These are phyloP conservation scores for Brachionichthys hirsutus DNA, from an alignment of 2,113 vertebrate genomes.

Conservation along the genomic window DNA sequence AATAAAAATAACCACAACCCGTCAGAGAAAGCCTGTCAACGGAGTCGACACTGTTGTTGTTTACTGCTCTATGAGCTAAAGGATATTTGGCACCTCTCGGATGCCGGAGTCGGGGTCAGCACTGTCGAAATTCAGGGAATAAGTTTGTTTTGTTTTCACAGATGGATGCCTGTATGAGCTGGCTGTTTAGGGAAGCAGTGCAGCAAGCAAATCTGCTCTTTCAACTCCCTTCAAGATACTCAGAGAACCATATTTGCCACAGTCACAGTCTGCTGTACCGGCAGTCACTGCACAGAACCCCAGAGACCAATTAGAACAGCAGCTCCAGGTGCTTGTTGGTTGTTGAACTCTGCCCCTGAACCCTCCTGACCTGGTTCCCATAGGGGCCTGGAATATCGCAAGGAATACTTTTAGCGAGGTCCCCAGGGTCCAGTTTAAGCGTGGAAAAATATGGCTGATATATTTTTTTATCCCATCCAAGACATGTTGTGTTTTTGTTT, in stretches of 20 bases:
- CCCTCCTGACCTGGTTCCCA: conserved; percentile 53
- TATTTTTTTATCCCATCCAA: conserved; percentile 20
- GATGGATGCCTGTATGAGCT: conserved; percentile 22
- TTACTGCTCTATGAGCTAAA: conserved; percentile 15
- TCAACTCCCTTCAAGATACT: conserved; percentile 18
- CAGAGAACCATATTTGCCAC: conserved; percentile 31
- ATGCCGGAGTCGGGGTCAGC: conserved; percentile 10
- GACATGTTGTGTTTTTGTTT: conserved; percentile 1
- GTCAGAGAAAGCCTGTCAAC: conserved; percentile 5
- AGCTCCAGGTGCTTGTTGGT: conserved; percentile 48
- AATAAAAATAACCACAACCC: conserved; percentile 26
- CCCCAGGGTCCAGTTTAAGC: conserved; percentile 22
- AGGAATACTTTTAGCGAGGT: conserved; percentile 38
- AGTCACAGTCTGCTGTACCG: conserved; percentile 40
- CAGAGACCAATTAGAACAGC: conserved; percentile 51
- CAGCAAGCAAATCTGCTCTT: conserved; percentile 26
- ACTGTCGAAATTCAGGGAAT: conserved; percentile 4
- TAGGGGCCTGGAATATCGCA: conserved; percentile 28
- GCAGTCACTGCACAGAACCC: conserved; percentile 29
- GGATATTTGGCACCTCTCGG: conserved; percentile 12
- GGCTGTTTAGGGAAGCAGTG: conserved; percentile 22
- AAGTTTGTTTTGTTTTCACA: conserved; percentile 35
- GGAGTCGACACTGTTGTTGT: conserved; percentile 39
- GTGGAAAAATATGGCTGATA: conserved; percentile 26
- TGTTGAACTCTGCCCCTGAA: conserved; percentile 61